Evolutionary conservation across 64 coral and sea anemone species (phyloP).

Genomic region (Pocillopora verrucosa): DNA sequence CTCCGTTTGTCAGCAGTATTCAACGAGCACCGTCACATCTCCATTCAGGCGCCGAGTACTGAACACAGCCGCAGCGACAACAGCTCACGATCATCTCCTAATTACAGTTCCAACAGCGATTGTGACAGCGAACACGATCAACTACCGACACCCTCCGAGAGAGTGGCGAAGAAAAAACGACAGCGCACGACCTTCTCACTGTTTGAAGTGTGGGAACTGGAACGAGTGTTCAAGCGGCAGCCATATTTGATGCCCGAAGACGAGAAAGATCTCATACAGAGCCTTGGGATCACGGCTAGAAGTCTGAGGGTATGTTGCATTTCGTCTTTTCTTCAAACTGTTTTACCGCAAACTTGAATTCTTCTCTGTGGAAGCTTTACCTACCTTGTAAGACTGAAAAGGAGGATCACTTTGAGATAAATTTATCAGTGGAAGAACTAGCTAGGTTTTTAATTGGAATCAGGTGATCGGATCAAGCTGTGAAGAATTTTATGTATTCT

Average conservation of each 20-base stretch:
- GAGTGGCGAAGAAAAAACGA: not conserved
- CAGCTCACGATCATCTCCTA: not conserved
- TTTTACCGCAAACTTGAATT: no score
- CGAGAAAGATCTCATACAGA: not conserved
- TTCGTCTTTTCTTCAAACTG: not conserved
- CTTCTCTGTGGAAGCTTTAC: no score
- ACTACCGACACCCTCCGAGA: not conserved
- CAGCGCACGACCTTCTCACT: slow-evolving; percentile 7
- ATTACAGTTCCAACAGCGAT: not conserved
- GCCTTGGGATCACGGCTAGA: not conserved
- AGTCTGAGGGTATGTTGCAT: not conserved
- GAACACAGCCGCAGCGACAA: not conserved
- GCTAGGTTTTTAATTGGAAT: no score
- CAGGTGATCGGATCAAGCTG: no score
- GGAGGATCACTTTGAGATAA: no score
- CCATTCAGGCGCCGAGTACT: not conserved
- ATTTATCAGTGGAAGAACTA: no score
- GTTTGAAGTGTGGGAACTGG: slow-evolving; percentile 4
- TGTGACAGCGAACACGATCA: not conserved
- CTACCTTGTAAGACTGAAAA: no score
- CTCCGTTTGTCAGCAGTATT: not conserved
- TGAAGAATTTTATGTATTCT: no score
- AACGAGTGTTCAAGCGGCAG: not conserved
- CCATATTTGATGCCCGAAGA: slow-evolving; percentile 1
- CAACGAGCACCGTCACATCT: not conserved